These are phyloP conservation scores for Steinernema hermaphroditum DNA, from an alignment of 2,888 invertebrate genomes.

Conservation along the genomic window DNA sequence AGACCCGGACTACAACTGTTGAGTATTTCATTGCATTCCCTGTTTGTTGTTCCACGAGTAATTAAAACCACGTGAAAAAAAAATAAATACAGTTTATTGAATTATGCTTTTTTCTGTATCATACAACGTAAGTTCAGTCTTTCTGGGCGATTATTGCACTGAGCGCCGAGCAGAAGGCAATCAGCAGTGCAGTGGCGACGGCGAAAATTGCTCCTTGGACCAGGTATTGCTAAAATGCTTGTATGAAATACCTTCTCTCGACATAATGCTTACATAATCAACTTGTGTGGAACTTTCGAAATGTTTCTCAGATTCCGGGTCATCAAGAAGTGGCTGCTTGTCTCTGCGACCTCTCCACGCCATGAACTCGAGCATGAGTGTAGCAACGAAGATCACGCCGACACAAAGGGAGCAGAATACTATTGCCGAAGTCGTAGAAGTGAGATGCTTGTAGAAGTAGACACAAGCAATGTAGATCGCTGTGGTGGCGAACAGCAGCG, in stretches of 20 bases:
- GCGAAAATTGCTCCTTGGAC: neutral
- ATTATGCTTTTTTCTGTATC: neutral
- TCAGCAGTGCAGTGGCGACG: neutral
- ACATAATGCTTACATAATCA: neutral
- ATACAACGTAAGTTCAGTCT: neutral
- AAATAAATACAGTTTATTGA: too few relatives aligned
- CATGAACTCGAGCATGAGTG: neutral
- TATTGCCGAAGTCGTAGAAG: too few relatives aligned
- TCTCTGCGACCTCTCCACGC: neutral
- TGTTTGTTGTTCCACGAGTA: too few relatives aligned
- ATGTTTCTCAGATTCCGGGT: neutral
- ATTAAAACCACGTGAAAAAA: too few relatives aligned
- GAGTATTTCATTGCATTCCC: too few relatives aligned
- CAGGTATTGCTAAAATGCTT: neutral
- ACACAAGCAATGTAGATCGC: conserved; percentile 35
- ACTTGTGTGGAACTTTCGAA: neutral
- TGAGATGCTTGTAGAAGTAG: conserved; percentile 36
- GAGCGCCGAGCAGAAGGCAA: neutral
- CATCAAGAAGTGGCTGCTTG: neutral
- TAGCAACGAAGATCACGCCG: neutral
- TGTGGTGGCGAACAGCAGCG: neutral
- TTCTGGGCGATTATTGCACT: conserved; percentile 18
- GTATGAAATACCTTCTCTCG: neutral
- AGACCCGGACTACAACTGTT: too few relatives aligned
- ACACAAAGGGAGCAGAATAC: conserved; percentile 14